phyloP scores from a whole-genome alignment of 1,140 invertebrate species.

The Drosophila malerkotliana region DNA sequence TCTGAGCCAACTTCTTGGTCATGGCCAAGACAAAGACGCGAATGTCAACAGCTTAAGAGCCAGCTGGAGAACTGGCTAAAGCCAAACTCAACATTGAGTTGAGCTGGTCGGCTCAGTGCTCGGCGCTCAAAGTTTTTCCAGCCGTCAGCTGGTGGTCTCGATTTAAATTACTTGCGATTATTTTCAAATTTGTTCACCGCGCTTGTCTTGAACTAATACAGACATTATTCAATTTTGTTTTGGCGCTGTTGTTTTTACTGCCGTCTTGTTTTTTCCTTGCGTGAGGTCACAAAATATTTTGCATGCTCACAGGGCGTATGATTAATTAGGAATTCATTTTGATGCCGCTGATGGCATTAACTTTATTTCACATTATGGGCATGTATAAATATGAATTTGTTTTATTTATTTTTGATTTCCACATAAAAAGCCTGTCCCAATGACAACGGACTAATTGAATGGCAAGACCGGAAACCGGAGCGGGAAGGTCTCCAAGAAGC shows the following conservation, averaged over 20 bases:
- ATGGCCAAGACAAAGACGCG: conserved; percentile 70
- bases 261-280: conserved; percentile 13
- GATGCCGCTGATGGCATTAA: conserved; percentile 16
- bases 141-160: conserved; percentile 41
- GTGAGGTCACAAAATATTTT: conserved; percentile 71
- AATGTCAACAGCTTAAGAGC: conserved; percentile 68
- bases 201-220: conserved; percentile 53
- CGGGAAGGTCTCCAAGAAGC: conserved; percentile 49
- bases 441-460: conserved; percentile 37
- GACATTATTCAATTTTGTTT: conserved; percentile 67
- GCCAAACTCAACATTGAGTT: conserved; percentile 18
- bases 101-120: neutral
- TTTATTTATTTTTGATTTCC: conserved; percentile 28
- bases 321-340: conserved; percentile 72
- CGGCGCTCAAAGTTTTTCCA: conserved; percentile 31
- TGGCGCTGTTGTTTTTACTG: conserved; percentile 26
- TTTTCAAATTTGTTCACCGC: conserved; percentile 63
- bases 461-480: conserved; percentile 53
- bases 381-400: conserved; percentile 33
- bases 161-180: conserved; percentile 70
- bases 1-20: conserved; percentile 76
- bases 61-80: conserved; percentile 16
- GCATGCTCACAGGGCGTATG: conserved; percentile 68
- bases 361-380: conserved; percentile 33
- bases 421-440: conserved; percentile 42